Evolutionary conservation across 1,140 invertebrate species (phyloP).

Genomic region (Cotesia typhae): DNA sequence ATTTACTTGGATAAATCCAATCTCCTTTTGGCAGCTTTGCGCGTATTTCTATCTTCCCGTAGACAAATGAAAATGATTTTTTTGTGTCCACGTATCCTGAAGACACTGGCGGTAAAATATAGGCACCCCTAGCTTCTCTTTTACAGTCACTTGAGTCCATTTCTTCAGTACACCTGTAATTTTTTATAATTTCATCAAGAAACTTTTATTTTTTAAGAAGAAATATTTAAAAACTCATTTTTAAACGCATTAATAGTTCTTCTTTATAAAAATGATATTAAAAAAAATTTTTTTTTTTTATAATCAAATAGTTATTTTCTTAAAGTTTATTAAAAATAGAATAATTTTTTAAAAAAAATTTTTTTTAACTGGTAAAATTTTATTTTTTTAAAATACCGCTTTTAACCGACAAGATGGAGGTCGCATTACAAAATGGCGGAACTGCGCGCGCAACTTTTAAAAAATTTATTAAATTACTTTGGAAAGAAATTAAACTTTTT

Average conservation of each 20-base stretch:
- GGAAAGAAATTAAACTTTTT: too few species aligned
- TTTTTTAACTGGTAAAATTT: neutral
- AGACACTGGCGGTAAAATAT: constrained; percentile 73
- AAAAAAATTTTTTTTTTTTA: too few species aligned
- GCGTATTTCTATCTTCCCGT: constrained; percentile 70
- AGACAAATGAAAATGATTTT: constrained; percentile 66
- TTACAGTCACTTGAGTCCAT: constrained; percentile 61
- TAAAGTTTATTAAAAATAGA: too few species aligned
- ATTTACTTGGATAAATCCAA: constrained; percentile 73
- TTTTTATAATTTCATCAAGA: neutral
- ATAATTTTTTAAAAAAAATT: constrained; percentile 33
- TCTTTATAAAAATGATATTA: too few species aligned
- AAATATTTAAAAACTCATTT: too few species aligned
- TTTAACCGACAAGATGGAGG: too few species aligned
- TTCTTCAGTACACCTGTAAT: constrained; percentile 69
- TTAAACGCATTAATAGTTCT: too few species aligned
- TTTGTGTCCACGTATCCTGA: constrained; percentile 76
- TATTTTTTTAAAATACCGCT: too few species aligned
- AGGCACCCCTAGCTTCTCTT: constrained; percentile 60
- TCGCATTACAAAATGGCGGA: too few species aligned
- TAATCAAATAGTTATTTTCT: too few species aligned
- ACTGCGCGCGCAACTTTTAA: too few species aligned
- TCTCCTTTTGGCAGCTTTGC: constrained; percentile 75
- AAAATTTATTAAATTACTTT: too few species aligned
- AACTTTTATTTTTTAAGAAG: neutral